Evolutionary conservation across 2,113 vertebrate genomes (phyloP).

Genomic region (Apus apus): DNA sequence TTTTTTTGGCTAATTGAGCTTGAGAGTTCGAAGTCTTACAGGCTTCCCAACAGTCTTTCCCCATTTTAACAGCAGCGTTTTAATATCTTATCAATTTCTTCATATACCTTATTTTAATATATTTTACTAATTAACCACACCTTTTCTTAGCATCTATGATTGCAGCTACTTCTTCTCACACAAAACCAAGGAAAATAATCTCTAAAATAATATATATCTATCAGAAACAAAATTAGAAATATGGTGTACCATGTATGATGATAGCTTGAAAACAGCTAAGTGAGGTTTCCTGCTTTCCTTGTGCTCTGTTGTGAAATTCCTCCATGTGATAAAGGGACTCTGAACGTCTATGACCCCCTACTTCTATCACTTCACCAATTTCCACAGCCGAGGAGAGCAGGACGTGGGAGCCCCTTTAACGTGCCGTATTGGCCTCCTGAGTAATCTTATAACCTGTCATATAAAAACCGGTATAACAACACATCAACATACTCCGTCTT

Average conservation of each 20-base stretch:
- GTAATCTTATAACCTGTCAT: neutral
- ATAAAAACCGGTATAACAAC: neutral
- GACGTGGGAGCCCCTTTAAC: neutral
- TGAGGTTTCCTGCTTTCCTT: neutral
- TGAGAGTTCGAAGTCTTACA: neutral
- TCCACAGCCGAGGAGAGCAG: neutral
- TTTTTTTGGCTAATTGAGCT: neutral
- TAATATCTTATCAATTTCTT: neutral
- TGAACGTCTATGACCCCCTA: neutral
- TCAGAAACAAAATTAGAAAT: neutral
- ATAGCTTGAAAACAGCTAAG: neutral
- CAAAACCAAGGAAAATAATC: neutral
- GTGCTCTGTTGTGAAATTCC: neutral
- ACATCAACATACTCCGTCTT: neutral
- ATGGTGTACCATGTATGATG: rapidly evolving
- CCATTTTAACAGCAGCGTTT: neutral
- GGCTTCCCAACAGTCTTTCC: neutral
- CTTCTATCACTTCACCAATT: neutral
- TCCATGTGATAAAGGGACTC: neutral
- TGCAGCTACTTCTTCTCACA: neutral
- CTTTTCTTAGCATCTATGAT: neutral
- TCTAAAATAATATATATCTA: neutral
- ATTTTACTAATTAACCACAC: neutral
- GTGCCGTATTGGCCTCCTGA: neutral
- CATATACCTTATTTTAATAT: neutral